phyloP scores from a whole-genome alignment of 1,140 invertebrate species.

The Heterodera carotae region DNA sequence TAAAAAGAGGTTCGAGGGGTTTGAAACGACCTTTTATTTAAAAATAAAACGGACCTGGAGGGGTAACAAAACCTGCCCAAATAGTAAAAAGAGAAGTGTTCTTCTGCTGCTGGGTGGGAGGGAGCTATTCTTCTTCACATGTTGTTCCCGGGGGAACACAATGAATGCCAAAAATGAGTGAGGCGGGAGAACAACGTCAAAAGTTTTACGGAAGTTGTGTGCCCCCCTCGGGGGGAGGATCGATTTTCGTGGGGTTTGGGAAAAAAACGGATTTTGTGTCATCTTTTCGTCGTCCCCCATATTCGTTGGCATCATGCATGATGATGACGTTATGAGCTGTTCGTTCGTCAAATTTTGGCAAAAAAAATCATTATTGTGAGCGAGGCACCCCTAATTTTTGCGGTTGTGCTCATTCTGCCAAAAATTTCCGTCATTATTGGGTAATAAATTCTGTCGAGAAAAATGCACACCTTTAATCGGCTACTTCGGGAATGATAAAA shows the following conservation, averaged over 20 bases:
- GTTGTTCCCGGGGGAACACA: constrained; percentile 9
- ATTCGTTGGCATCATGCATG: background rate
- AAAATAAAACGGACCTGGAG: too few species aligned
- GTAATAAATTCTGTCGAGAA: too few species aligned
- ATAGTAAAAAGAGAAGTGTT: too few species aligned
- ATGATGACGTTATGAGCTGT: background rate
- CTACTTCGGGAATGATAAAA: too few species aligned
- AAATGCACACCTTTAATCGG: too few species aligned
- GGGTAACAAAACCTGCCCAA: too few species aligned
- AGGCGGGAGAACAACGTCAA: background rate
- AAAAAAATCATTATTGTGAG: background rate
- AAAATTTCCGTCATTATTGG: background rate
- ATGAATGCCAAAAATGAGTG: background rate
- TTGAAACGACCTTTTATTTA: too few species aligned
- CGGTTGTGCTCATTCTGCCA: background rate
- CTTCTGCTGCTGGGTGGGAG: too few species aligned
- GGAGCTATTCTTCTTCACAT: background rate
- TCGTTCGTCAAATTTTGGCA: background rate
- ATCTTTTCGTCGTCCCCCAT: too few species aligned
- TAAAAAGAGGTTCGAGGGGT: too few species aligned
- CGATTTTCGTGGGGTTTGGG: background rate
- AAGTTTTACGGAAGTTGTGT: background rate
- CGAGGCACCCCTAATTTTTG: background rate
- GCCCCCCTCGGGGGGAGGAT: background rate
- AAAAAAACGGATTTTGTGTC: background rate